These are phyloP conservation scores for Aleiodes leptofemur DNA, from an alignment of 2,888 invertebrate species.

Conservation along the genomic window DNA sequence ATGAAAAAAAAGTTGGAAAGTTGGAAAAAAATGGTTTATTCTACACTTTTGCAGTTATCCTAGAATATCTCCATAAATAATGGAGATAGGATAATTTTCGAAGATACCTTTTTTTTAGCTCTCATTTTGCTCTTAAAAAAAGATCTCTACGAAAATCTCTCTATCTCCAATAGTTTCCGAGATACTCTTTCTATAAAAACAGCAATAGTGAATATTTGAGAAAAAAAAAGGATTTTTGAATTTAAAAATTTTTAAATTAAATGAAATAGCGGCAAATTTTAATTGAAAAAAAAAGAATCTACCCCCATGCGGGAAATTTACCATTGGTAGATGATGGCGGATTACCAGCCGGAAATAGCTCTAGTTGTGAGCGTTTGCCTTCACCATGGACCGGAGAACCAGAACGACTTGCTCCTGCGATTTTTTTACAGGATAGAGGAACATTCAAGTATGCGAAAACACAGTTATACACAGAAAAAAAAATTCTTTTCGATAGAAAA, in stretches of 20 bases:
- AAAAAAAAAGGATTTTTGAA: too few species aligned
- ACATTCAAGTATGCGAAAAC: slow-evolving; percentile 70
- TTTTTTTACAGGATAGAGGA: slow-evolving; percentile 60
- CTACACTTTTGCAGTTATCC: too few species aligned
- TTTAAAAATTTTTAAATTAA: too few species aligned
- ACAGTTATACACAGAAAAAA: slow-evolving; percentile 59
- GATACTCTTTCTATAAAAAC: too few species aligned
- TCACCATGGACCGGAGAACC: slow-evolving; percentile 83
- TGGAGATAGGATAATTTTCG: too few species aligned
- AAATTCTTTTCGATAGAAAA: background rate
- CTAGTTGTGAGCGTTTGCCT: slow-evolving; percentile 84
- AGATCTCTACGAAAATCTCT: too few species aligned
- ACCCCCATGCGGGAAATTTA: slow-evolving; percentile 77
- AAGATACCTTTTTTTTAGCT: too few species aligned
- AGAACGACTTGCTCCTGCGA: slow-evolving; percentile 75
- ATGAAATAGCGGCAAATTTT: background rate
- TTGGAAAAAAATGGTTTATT: too few species aligned
- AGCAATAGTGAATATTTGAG: too few species aligned
- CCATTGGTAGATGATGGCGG: slow-evolving; percentile 87
- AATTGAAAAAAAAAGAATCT: slow-evolving; percentile 10
- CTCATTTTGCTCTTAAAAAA: too few species aligned
- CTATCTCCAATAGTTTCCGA: too few species aligned
- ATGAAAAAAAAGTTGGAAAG: background rate
- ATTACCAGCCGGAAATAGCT: slow-evolving; percentile 81
- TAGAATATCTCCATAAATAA: too few species aligned